These are phyloP conservation scores for Ceratosolen fusciceps DNA, from an alignment of 1,140 invertebrate genomes.

Conservation along the genomic window DNA sequence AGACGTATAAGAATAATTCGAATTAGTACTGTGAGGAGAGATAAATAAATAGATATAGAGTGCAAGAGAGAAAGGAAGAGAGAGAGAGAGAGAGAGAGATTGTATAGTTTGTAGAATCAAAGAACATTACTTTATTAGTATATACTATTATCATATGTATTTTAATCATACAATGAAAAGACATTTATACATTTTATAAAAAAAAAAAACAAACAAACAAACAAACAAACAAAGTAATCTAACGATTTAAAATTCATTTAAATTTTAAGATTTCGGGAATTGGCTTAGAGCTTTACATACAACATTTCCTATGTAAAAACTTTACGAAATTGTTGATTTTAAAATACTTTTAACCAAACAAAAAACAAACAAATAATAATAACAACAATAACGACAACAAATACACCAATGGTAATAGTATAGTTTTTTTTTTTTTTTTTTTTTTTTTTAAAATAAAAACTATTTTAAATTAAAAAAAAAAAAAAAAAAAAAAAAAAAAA, in stretches of 20 bases:
- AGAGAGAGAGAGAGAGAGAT: neutral
- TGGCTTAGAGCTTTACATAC: conserved; percentile 9
- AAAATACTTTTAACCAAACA: conserved; percentile 43
- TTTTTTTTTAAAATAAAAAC: neutral
- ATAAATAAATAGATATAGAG: conserved; percentile 15
- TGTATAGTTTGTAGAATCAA: conserved; percentile 43
- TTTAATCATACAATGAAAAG: conserved; percentile 35
- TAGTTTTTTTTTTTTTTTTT: neutral
- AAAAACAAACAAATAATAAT: conserved; percentile 34
- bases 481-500: no score
- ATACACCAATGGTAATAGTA: conserved; percentile 8
- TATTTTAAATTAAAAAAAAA: neutral
- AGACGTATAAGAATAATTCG: conserved; percentile 3
- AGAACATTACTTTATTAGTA: conserved; percentile 45
- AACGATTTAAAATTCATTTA: conserved; percentile 5
- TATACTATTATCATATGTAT: conserved; percentile 21
- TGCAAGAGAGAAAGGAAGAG: neutral
- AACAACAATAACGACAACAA: conserved; percentile 11
- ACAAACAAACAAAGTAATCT: no score
- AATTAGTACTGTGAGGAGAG: no score
- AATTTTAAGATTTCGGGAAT: conserved; percentile 9
- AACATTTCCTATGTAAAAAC: conserved; percentile 38
- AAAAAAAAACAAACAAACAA: no score
- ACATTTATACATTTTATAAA: conserved; percentile 43
- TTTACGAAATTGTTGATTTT: conserved; percentile 35